Evolutionary conservation across 2,113 vertebrate genomes (phyloP), one percentile per base, ranked within the genome.

Genomic region (Paraplagusia blochii): DNA sequence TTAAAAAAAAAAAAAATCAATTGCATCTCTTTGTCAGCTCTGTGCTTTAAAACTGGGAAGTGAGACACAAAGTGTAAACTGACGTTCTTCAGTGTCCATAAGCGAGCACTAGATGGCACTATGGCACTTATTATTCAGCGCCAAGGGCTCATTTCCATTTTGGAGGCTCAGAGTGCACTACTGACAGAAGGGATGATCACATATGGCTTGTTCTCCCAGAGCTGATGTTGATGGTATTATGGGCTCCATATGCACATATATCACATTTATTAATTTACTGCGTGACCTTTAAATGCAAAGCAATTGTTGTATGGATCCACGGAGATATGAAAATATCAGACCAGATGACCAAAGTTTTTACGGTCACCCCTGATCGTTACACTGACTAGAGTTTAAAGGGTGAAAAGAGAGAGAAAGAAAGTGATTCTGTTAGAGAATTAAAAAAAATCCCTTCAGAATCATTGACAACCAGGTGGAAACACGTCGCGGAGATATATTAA

Each of bases 101-200:
- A 74, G 6, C 70, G 81, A 54, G 66, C 87, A 88, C 85, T 89
- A 89, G 87, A 89, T 85, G 87, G 85, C 87, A 88, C 80, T 88
- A 85, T 86, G 83, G 62, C 83, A 83, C 85, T 87, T 80, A 77
- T 80, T 85, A 88, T 89, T 84, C 74, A 76, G 48, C 8, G 51
- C 59, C 63, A 58, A 42, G 13, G 8, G 53, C 39, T 67, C 1
- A 65, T 82, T 79, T 82, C 66, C 58, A 69, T 80, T 69, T 72
- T 74, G 66, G 72, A 63, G 60, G 44, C 43, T 45, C 13, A 57
- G 57, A 51, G 66, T 58, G 46, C 17, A 63, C 54, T 50, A 70
- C 62, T 72, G 77, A 77, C 53, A 62, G 70, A 69, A 69, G 69
- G 64, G 58, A 72, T 77, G 72, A 76, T 77, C 69, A 76, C 76